Evolutionary conservation across 2,888 invertebrate genomes (phyloP), one percentile per base, ranked within the genome.

Genomic region (Choreutis nemorana): DNA sequence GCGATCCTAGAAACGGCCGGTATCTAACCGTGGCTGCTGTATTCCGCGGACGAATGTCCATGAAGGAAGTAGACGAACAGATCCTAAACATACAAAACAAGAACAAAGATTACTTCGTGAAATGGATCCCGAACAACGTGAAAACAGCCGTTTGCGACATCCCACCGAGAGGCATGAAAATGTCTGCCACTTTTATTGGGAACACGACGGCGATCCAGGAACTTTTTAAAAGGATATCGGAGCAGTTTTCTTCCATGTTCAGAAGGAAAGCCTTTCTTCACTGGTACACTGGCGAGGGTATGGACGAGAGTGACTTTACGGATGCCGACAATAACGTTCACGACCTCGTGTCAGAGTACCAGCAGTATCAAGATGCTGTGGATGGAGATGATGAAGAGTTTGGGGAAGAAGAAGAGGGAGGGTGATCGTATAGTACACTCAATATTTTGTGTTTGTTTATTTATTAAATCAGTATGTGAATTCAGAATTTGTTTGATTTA

Each of bases 251-350:
- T 5, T 89, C 91, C 45, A 94, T 96, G 95, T 96, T 94, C 81
- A 84, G 94, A 41, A 86, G 94, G 45, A 95, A 93, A 71, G 96
- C 96, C 53, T 96, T 95, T 83, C 82, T 96, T 47, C 95, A 96
- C 81, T 96, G 96, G 95, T 96, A 95, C 75, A 92, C 93, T 24
- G 92, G 94, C 14, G 95, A 96, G 61, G 96, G 96, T 30, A 96
- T 96, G 95, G 94, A 95, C 55, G 94, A 94, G 64, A 86, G 87
- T 83, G 96, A 96, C 62, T 96, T 96, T 72, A 90, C 92, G 9
- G 95, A 96, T 56, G 95, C 96, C 2, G 95, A 96, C 56, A 90
- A 90, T 51, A 95, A 96, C 78, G 87, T 96, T 87, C 92, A 87
- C 50, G 92, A 92, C 55, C 67, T 92, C 50, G 87, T 93, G 26